Percentiles rank a stretch among this genome's conserved stretches.
phyloP scores from a whole-genome alignment of 2,888 invertebrate genomes.

The Phania funesta region DNA sequence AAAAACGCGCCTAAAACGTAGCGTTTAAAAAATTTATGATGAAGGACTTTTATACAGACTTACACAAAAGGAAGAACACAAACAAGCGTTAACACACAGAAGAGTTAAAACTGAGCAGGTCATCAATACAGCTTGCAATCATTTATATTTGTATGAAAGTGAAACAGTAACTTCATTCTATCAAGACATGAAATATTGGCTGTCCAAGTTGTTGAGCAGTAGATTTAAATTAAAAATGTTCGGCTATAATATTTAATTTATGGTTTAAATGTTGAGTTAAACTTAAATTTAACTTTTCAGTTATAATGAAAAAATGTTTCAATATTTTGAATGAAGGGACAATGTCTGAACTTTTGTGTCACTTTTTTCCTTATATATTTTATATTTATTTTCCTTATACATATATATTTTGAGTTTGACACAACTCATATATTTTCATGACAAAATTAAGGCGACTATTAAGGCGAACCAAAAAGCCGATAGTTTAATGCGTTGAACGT shows the following conservation, averaged over 20 bases:
- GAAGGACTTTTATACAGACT: slow-evolving; percentile 42
- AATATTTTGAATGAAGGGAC: slow-evolving; percentile 47
- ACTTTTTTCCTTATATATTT: slow-evolving; percentile 48
- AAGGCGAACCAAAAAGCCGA: no score
- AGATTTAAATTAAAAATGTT: slow-evolving; percentile 36
- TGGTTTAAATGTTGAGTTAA: not conserved
- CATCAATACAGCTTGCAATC: slow-evolving; percentile 63
- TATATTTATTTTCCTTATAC: no score
- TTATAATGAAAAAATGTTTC: no score
- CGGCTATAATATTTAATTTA: slow-evolving; percentile 4
- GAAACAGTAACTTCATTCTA: slow-evolving; percentile 56
- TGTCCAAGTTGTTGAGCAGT: slow-evolving; percentile 32
- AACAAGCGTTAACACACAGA: no score
- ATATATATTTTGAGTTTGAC: no score
- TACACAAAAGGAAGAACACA: not conserved
- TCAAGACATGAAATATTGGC: slow-evolving; percentile 56
- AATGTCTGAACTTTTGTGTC: slow-evolving; percentile 63
- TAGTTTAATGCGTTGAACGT: no score
- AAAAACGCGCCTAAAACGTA: slow-evolving; percentile 49
- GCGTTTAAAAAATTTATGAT: slow-evolving; percentile 58
- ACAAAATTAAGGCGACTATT: no score
- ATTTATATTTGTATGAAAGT: no score
- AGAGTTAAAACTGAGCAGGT: no score
- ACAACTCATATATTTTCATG: no score
- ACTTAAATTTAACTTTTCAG: slow-evolving; percentile 16